Evolutionary conservation across 2,797 vertebrate species (phyloP).

Genomic region (Emys orbicularis): DNA sequence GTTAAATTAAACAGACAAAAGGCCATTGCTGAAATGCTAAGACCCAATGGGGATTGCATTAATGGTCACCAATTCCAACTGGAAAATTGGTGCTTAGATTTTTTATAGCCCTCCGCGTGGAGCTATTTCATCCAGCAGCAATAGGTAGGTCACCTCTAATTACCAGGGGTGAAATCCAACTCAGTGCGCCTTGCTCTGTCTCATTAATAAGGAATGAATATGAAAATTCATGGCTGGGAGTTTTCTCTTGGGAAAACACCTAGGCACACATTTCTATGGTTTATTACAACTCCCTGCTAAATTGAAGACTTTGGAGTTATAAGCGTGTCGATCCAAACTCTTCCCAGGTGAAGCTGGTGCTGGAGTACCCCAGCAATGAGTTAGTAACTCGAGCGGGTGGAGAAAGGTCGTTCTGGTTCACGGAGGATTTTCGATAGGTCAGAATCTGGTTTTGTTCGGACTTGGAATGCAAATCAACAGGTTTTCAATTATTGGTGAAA

Average conservation of each 20-base stretch:
- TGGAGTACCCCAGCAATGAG: background rate
- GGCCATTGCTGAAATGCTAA: background rate
- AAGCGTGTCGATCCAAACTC: background rate
- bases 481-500: background rate
- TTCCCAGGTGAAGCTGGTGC: background rate
- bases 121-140: background rate
- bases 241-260: background rate
- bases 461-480: background rate
- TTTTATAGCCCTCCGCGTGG: conserved; percentile 35
- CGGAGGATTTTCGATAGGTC: background rate
- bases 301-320: background rate
- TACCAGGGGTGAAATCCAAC: conserved; percentile 32
- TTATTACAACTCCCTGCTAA: conserved; percentile 29
- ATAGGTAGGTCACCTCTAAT: conserved; percentile 36
- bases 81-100: conserved; percentile 42
- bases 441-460: background rate
- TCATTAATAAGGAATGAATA: background rate
- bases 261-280: background rate
- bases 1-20: conserved; percentile 58
- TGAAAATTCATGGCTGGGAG: background rate
- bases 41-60: background rate
- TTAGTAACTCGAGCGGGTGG: background rate
- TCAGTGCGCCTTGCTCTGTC: background rate
- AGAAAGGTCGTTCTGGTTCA: background rate
- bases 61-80: conserved; percentile 19